Evolutionary conservation across 1,140 invertebrate species (phyloP), one percentile per base, ranked within the genome.

Genomic region (Papilio polytes): DNA sequence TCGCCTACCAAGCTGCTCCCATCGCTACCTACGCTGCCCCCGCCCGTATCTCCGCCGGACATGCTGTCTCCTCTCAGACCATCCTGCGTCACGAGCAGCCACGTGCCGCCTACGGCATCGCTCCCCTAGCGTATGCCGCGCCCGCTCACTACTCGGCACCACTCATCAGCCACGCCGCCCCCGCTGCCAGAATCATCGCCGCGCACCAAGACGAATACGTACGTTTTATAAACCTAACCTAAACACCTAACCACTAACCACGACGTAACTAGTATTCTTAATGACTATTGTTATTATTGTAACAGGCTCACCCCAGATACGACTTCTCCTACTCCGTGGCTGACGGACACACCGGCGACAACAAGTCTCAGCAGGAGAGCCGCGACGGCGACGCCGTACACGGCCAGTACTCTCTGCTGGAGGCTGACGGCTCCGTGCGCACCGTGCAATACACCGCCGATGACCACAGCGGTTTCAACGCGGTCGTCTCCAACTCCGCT

Each of bases 361-460:
- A 94, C 86, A 96, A 96, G 89, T 93, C 91, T 78, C 95, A 96
- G 84, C 93, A 95, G 85, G 95, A 96, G 89, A 88, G 88, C 81
- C 91, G 95, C 82, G 95, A 96, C 83, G 95, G 95, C 72, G 95
- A 95, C 82, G 90, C 90, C n/a, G 94, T 96, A 63, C 92, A 95
- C 82, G 96, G 96, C 84, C 86, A 91, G 77, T 97, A 96, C 92
- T 95, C 95, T 10, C 84, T 96, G 73, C 86, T 95, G 59, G 95
- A 96, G 84, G 92, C 96, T n/a, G 96, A 96, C 82, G 95, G 96
- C 74, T 96, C 96, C 76, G 89, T 96, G 87, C 89, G 96, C 81
- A 95, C 89, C 74, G 95, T 95, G 9, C 88, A 94, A 80, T 96
- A 96, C 91, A 91, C 93, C 80, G 95, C 95, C n/a, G 96, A 96